Evolutionary conservation across 2,797 vertebrate genomes (phyloP).

Genomic region (Pampus argenteus): DNA sequence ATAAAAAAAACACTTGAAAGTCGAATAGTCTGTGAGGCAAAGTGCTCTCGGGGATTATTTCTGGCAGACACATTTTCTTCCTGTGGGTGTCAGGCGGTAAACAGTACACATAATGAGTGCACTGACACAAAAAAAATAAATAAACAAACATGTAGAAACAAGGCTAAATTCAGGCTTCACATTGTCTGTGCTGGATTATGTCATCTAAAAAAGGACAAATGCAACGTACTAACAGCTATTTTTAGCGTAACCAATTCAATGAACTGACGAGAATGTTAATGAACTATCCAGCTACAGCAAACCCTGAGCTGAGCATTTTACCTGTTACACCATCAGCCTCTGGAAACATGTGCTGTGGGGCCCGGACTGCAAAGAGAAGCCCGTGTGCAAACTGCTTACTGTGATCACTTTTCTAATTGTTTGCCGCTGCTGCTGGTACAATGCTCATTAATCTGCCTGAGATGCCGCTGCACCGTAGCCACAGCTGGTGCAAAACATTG

Average conservation of each 20-base stretch:
- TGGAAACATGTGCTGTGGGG: background rate
- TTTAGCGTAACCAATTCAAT: no score
- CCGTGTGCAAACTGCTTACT: constrained; percentile 33
- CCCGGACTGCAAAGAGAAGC: constrained; percentile 5
- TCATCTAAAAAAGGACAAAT: constrained; percentile 13
- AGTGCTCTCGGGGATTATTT: constrained; percentile 55
- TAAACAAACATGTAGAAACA: constrained; percentile 7
- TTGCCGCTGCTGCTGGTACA: constrained; percentile 30
- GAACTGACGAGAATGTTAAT: background rate
- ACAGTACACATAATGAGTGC: constrained; percentile 57
- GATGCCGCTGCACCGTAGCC: constrained; percentile 75
- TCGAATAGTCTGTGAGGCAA: constrained; percentile 24
- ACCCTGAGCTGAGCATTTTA: constrained; percentile 5
- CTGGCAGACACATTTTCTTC: constrained; percentile 51
- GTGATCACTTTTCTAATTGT: constrained; percentile 42
- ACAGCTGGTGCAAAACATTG: constrained; percentile 67
- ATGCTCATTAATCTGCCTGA: constrained; percentile 68
- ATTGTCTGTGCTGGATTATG: background rate
- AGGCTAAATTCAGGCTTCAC: constrained; percentile 9
- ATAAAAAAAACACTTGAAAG: constrained; percentile 31
- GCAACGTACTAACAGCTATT: background rate
- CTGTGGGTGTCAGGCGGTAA: constrained; percentile 57
- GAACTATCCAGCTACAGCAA: background rate
- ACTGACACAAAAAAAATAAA: constrained; percentile 30
- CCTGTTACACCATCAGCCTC: constrained; percentile 28